Base-by-base conservation (phyloP, 2,113 vertebrate genomes). In the Furnarius figulus region DNA sequence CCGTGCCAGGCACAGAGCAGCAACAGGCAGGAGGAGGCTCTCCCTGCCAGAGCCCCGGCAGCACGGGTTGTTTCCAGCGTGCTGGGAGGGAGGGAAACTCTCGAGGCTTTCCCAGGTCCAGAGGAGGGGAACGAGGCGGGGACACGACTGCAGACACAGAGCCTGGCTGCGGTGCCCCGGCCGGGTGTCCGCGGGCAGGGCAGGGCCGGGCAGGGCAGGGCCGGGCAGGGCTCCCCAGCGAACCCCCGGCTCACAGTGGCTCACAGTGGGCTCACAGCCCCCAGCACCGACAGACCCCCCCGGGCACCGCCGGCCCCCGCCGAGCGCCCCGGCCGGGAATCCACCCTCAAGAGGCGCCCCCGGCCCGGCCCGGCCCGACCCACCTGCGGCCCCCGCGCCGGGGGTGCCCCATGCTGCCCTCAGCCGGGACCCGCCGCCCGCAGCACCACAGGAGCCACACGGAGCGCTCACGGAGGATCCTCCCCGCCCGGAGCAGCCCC, bases 371-470 rank as follows among this genome's bases (percentile, higher is more conserved):
- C 28, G 20, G 16, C 44, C 53, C 71, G 49, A 98, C 98, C 96
- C 31, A 98, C 98, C 98, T 98, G 90, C 66, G 52, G 97, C 97
- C 97, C 97, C 96, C 28, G 86, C 30, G 87, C 50, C 73, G 59
- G 3, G 68, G 89, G 22, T 7, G 65, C 88, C 78, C 61, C 98
- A 98, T 98, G 28, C 37, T 76, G 75, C 61, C 72, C 44, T 42
- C n/a, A 42, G 40, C 40, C 40, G n/a, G n/a, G n/a, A n/a, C n/a
- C n/a, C n/a, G n/a, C n/a, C n/a, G n/a, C n/a, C n/a, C n/a, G n/a
- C n/a, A n/a, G n/a, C n/a, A n/a, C n/a, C n/a, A n/a, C n/a, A n/a
- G n/a, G n/a, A 42, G 40, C 40, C 40, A 40, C 40, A 40, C 11
- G 40, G 40, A 40, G 40, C 40, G n/a, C n/a, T n/a, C n/a, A n/a